Base-by-base conservation (phyloP, 2,888 invertebrate species). In the Drosophila buzzatii region DNA sequence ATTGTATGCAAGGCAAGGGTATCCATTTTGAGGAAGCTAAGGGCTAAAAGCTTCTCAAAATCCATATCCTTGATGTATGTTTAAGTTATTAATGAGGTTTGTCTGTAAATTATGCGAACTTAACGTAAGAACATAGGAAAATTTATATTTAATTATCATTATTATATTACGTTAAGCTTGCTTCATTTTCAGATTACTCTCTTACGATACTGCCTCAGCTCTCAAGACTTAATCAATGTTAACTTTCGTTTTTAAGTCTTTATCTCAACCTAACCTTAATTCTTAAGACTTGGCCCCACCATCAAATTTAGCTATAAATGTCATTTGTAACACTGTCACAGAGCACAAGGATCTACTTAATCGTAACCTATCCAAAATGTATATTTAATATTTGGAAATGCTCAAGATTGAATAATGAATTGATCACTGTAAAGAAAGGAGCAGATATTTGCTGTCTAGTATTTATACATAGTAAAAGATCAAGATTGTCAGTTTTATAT, bases 41-140 rank as follows among this genome's bases (percentile, higher is more conserved):
- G 6, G 16, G 16, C 20, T 0, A 6, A 6, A 0, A 65, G n/a
- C 6, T 49, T 27, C 42, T 59, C 31, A 73, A 73, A 66, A 42
- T 62, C 33, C 14, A 45, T 39, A 73, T 16, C 49, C 75, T 74
- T 55, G 37, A 42, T 33, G n/a, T 37, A n/a, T 42, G n/a, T 6
- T 39, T 39, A 39, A 39, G 6, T 37, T 31, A 31, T 49, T n/a
- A 12, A 23, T n/a, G 16, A 53, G 39, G 16, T 2, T 27, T 23
- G 37, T 53, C 53, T 37, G 37, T 2, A 53, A 37, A 23, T 37
- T 9, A n/a, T 49, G 31, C n/a, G 3, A 12, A 0, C 20, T 31
- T 31, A 8, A 49, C 31, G 6, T n/a, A 9, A 12, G 27, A 10
- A 27, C n/a, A 51, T 12, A 31, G 9, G n/a, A 16, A 16, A 9